Percentiles rank a stretch among this genome's conserved stretches.
phyloP scores from a whole-genome alignment of 2,113 vertebrate genomes.

The Solea senegalensis region DNA sequence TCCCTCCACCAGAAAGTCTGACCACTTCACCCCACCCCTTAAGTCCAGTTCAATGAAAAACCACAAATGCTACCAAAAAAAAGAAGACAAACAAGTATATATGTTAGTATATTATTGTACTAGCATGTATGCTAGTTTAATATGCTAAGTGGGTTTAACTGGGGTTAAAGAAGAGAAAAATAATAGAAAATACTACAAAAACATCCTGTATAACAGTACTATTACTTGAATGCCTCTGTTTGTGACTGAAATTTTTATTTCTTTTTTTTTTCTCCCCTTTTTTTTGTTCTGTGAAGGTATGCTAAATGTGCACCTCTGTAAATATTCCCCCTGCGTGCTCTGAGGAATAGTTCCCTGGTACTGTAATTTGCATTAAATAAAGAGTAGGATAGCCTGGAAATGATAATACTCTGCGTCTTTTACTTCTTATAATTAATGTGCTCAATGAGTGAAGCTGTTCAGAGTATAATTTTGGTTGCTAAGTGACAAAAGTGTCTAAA shows the following conservation, averaged over 20 bases:
- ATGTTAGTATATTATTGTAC: conserved; percentile 35
- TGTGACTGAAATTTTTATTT: conserved; percentile 96
- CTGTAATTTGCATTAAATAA: conserved; percentile 99
- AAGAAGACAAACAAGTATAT: conserved; percentile 67
- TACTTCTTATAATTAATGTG: conserved; percentile 25
- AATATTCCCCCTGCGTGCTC: conserved; percentile 97
- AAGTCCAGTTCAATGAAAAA: conserved; percentile 82
- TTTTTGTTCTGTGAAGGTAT: conserved; percentile 95
- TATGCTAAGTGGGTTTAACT: conserved; percentile 82
- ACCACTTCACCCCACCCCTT: conserved; percentile 53
- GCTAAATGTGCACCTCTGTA: conserved; percentile 96
- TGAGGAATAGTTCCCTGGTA: conserved; percentile 99
- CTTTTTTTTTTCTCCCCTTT: conserved; percentile 88
- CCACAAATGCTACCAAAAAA: conserved; percentile 83
- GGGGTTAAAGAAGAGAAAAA: conserved; percentile 79
- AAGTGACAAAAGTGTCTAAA: not conserved
- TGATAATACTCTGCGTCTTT: conserved; percentile 68
- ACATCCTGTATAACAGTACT: conserved; percentile 97
- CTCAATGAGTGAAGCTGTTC: too few relatives aligned
- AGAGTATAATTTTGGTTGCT: too few relatives aligned
- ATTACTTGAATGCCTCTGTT: conserved; percentile 99
- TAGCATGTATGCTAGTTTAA: conserved; percentile 50
- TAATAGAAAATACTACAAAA: conserved; percentile 82
- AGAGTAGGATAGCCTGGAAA: conserved; percentile 99
- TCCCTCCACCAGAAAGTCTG: conserved; percentile 60